phyloP scores from a whole-genome alignment of 2,113 vertebrate species.

The Calcarius ornatus region DNA sequence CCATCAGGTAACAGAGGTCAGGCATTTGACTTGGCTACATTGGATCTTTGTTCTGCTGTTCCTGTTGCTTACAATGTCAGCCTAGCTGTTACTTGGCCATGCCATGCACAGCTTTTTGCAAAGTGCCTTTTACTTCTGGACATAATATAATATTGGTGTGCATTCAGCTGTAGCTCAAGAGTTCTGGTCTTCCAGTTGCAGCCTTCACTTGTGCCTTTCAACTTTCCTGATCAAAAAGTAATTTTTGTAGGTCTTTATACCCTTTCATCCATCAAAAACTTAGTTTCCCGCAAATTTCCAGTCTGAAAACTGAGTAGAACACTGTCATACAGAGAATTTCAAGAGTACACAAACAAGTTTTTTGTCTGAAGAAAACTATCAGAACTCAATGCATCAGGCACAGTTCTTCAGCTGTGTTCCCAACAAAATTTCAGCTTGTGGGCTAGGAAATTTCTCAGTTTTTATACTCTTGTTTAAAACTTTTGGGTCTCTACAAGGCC shows the following conservation, averaged over 20 bases:
- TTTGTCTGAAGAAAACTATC: background rate
- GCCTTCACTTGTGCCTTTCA: background rate
- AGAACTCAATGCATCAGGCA: background rate
- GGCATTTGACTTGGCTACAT: background rate
- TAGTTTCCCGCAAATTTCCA: background rate
- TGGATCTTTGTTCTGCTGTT: background rate
- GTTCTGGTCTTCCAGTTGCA: background rate
- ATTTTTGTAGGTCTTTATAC: background rate
- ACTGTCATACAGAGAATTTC: background rate
- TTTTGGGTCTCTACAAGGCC: background rate
- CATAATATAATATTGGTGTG: background rate
- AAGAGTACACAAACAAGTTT: no score
- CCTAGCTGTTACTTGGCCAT: background rate
- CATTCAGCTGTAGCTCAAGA: background rate
- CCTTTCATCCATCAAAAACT: background rate
- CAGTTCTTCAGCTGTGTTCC: background rate
- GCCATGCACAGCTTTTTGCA: background rate
- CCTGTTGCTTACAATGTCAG: background rate
- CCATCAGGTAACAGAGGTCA: background rate
- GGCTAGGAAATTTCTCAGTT: background rate
- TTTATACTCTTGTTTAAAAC: background rate
- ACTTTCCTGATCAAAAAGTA: background rate
- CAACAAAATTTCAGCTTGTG: background rate
- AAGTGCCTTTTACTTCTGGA: background rate
- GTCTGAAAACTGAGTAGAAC: background rate